Percentiles rank a stretch among this genome's conserved stretches.
phyloP scores from a whole-genome alignment of 2,888 invertebrate genomes.

The Ditula angustiorana region DNA sequence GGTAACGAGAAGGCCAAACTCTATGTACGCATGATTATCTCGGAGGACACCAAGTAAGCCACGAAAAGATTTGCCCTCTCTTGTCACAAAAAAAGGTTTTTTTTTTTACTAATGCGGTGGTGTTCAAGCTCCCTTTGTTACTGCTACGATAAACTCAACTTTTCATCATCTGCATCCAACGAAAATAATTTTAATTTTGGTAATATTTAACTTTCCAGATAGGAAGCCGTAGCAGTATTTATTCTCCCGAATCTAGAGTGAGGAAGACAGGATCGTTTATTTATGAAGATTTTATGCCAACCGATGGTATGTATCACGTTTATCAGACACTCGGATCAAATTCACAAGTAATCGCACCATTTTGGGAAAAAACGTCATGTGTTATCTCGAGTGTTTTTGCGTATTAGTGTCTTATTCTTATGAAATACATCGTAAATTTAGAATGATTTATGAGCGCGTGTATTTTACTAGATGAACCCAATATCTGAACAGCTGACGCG shows the following conservation, averaged over 20 bases:
- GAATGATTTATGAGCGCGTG: not conserved
- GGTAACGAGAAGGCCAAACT: too few species aligned
- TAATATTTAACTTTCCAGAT: constrained; percentile 86
- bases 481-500: too few species aligned
- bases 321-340: constrained; percentile 11
- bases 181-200: not conserved
- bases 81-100: too few species aligned
- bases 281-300: constrained; percentile 99
- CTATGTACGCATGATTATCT: too few species aligned
- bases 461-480: not conserved
- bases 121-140: too few species aligned
- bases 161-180: too few species aligned
- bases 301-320: constrained; percentile 93
- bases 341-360: not conserved
- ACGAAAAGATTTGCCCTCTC: too few species aligned
- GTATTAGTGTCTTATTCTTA: not conserved
- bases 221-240: constrained; percentile 99
- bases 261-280: constrained; percentile 99
- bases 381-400: constrained; percentile 10
- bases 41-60: too few species aligned
- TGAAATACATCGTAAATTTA: not conserved
- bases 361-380: not conserved
- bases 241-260: constrained; percentile 98
- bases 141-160: too few species aligned
- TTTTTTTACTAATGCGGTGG: too few species aligned